Base-by-base conservation (phyloP, 1,140 invertebrate genomes). In the Heliconius eleuchia region DNA sequence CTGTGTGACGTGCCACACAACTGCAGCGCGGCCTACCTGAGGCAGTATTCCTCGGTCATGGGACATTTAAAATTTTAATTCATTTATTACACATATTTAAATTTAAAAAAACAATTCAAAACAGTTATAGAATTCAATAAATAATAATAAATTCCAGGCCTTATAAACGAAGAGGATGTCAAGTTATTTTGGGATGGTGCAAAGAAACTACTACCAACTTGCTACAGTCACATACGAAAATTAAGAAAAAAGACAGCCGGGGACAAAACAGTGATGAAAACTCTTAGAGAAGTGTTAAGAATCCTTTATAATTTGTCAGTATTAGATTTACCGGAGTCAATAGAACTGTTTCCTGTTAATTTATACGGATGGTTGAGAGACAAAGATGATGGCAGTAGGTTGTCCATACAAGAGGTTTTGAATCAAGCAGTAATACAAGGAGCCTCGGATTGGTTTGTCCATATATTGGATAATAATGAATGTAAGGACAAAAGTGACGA, bases 161-260 rank as follows among this genome's bases (percentile, higher is more conserved):
- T 95, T 13, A 95, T 97, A 30, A 95, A 95, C 60, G 96, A 96
- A 77, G 97, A 98, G 85, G 97, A 98, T 84, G 91, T 96, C 0
- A 97, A 96, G 94, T 87, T 97, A 30, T 98, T 98, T 87, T 98
- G 97, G 97, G 97, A 97, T 75, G 96, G 96, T 1, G 96, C 96
- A 0, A 97, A 96, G 83, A 97, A 97, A 88, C 85, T 98, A 8
- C 86, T 98, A 11, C 97, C 97, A 37, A 97, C 97, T 8, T 97
- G 97, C 82, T 96, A 97, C 79, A 96, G 96, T 79, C 95, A 96
- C 52, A 94, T 98, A 34, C 94, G 97, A 77, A 97, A 97, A 91
- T 95, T 98, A 27, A 95, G 97, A 80, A 97, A 97, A 84, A 96
- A 97, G 85, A 95, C 94, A 23, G 93, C 95, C 1, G 96, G 96